A percentile compares a stretch with the other conserved stretches of the same genome.
phyloP scores from a whole-genome alignment of 2,888 invertebrate species.

The Diaperis boleti region DNA sequence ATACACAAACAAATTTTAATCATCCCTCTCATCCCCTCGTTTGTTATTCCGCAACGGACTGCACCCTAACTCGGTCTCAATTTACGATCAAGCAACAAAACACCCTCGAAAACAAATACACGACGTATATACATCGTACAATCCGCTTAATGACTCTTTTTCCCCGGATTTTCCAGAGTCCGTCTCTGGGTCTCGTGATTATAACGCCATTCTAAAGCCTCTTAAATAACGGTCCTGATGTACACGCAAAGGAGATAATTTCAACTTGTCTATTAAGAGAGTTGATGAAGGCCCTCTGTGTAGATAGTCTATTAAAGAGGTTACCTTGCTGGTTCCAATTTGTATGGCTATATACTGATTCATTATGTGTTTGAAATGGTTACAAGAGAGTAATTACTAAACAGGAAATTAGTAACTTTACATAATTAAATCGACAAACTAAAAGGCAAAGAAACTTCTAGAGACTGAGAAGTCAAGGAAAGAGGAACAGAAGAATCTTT shows the following conservation, averaged over 20 bases:
- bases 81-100: not conserved
- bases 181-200: not conserved
- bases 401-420: too few species aligned
- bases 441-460: too few species aligned
- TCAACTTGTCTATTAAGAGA: slow-evolving; percentile 5
- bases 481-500: too few species aligned
- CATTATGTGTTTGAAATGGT: too few species aligned
- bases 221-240: slow-evolving; percentile 11
- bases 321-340: too few species aligned
- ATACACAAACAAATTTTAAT: too few species aligned
- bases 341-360: too few species aligned
- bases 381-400: too few species aligned
- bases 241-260: slow-evolving; percentile 16
- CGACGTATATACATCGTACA: not conserved
- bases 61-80: not conserved
- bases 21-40: not conserved
- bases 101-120: slow-evolving; percentile 1
- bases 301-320: too few species aligned
- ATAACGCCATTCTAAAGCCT: slow-evolving; percentile 11
- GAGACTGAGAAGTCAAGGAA: too few species aligned
- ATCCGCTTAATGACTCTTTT: slow-evolving; percentile 14
- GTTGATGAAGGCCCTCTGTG: slow-evolving; percentile 7
- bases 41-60: not conserved
- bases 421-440: too few species aligned
- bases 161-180: not conserved